Base-by-base conservation (phyloP, 2,113 vertebrate genomes). In the Tachuris rubrigastra region DNA sequence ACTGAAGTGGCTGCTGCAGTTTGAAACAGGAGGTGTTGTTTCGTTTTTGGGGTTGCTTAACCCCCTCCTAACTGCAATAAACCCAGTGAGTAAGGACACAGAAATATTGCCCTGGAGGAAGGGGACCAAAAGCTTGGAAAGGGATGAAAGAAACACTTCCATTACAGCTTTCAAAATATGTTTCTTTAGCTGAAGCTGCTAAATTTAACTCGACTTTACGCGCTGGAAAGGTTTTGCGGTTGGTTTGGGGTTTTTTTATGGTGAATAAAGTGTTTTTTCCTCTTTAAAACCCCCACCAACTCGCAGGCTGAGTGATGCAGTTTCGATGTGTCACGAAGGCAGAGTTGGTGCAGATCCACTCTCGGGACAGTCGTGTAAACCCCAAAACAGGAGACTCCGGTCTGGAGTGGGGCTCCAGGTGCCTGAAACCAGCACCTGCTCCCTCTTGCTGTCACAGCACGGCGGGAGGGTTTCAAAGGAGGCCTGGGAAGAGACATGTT, bases 401-500 rank as follows among this genome's bases (percentile, higher is more conserved):
- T 60, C 33, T 60, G 15, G 6, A 84, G 55, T 2, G 1, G 44
- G 71, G 65, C 59, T 66, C 9, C 93, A 96, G 93, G 84, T 96
- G 95, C 76, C 73, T 33, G 93, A 96, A 96, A 96, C 20, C 89
- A 85, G 60, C 95, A 96, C 55, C 80, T 94, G 91, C 4, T 8
- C 12, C 28, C 28, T 8, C 41, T 66, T 0, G 0, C 60, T 10
- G 2, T 7, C 28, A 27, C 65, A 21, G 24, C 33, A 25, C 0
- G 0, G 21, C 27, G 5, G 4, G 14, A 6, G 49, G 11, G 39
- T 63, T 81, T 46, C 15, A 0, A 55, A n/a, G 22, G 47, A 67
- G 46, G 24, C 24, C 22, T 7, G 65, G 17, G 21, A 75, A 71
- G 47, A 56, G 52, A 42, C 58, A 2, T 0, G 20, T 90, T 85